Evolutionary conservation across 2,888 invertebrate species (phyloP).

Genomic region (Heliconius hortense): DNA sequence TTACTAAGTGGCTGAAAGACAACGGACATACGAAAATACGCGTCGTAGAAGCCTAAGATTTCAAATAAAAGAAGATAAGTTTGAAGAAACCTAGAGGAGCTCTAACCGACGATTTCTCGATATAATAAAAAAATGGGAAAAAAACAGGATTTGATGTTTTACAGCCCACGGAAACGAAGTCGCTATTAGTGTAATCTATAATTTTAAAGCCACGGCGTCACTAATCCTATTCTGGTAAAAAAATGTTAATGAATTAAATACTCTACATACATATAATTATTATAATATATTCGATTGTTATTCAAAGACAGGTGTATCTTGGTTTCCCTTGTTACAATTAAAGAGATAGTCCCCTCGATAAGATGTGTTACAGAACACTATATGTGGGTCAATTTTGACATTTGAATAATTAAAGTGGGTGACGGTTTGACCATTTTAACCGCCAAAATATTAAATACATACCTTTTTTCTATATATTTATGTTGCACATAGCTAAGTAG

Average conservation of each 20-base stretch:
- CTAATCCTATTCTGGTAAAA: not conserved
- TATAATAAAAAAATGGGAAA: not conserved
- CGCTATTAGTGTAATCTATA: too few species aligned
- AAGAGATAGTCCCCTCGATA: constrained; percentile 15
- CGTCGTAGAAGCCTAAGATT: too few species aligned
- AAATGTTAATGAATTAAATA: not conserved
- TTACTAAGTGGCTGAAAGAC: too few species aligned
- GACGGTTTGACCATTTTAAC: not conserved
- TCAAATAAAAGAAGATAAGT: too few species aligned
- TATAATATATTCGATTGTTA: constrained; percentile 30
- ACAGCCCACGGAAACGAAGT: too few species aligned
- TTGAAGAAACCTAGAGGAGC: too few species aligned
- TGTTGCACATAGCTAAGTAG: not conserved
- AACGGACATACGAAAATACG: too few species aligned
- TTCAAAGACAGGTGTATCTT: constrained; percentile 38
- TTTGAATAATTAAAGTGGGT: constrained; percentile 8
- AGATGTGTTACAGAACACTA: constrained; percentile 16
- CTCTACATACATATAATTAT: constrained; percentile 7
- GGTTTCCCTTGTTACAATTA: constrained; percentile 27
- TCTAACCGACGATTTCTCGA: not conserved
- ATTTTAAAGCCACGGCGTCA: not conserved
- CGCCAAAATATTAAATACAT: not conserved
- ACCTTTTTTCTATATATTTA: not conserved
- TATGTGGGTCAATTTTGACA: constrained; percentile 37
- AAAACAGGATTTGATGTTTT: not conserved